Conservation (phyloP, 2,888 invertebrate genomes). For the Myathropa florea region DNA sequence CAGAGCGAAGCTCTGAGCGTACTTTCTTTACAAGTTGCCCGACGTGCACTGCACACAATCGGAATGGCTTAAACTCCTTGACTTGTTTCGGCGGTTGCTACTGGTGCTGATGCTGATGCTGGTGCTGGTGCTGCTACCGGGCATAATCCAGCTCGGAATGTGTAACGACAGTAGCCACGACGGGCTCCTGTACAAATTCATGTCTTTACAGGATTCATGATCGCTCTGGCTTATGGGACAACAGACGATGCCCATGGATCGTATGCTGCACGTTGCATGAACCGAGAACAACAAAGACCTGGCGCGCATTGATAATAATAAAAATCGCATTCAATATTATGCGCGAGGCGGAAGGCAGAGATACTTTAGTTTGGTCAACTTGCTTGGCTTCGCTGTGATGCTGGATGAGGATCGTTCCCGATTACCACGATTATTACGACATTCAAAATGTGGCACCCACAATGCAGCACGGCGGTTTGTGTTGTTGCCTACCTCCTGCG, state of each 20-base stretch:
- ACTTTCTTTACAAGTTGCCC: constrained; percentile 66
- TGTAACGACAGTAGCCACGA: constrained; percentile 78
- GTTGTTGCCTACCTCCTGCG: constrained; percentile 52
- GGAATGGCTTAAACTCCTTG: constrained; percentile 9
- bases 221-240: background rate
- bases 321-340: constrained; percentile 68
- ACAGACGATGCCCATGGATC: constrained; percentile 32
- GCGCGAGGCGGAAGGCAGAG: constrained; percentile 55
- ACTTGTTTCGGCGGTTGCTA: no score
- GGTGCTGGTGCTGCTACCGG: constrained; percentile 30
- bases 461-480: constrained; percentile 25
- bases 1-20: constrained; percentile 50
- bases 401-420: constrained; percentile 52
- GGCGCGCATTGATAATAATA: constrained; percentile 65
- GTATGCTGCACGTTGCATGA: background rate
- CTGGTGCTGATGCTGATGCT: constrained; percentile 37
- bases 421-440: constrained; percentile 70
- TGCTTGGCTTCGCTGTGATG: background rate
- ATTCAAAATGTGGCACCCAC: constrained; percentile 71
- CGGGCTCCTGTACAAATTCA: constrained; percentile 62
- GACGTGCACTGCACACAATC: constrained; percentile 30
- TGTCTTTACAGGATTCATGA: constrained; percentile 56
- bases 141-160: constrained; percentile 71
- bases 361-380: constrained; percentile 26
- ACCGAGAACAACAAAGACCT: constrained; percentile 49